phyloP scores from a whole-genome alignment of 2,797 vertebrate genomes.

The Neosilurus hyrtlii region DNA sequence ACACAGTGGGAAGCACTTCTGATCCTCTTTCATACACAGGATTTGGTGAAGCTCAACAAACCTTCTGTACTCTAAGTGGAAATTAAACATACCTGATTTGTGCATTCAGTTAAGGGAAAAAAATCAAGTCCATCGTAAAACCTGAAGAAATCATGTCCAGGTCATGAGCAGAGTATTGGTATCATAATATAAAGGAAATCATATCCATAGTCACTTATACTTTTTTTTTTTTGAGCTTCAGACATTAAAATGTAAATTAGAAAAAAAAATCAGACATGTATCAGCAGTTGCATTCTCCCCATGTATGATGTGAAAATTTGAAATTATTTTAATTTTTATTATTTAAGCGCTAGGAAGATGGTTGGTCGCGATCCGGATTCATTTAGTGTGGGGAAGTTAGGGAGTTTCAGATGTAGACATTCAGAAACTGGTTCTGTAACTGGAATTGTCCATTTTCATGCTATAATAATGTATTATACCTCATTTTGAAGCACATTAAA shows the following conservation, averaged over 20 bases:
- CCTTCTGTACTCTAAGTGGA: background rate
- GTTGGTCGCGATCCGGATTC: too few species aligned
- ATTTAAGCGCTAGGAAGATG: too few species aligned
- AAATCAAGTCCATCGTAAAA: background rate
- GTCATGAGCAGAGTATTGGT: background rate
- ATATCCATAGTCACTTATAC: too few species aligned
- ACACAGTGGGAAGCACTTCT: conserved; percentile 64
- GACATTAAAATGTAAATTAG: background rate
- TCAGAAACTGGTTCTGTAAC: too few species aligned
- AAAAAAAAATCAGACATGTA: background rate
- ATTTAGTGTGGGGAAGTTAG: too few species aligned
- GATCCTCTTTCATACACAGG: conserved; percentile 64
- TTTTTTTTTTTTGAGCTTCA: background rate
- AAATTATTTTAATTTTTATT: background rate
- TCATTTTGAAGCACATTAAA: too few species aligned
- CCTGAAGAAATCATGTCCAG: background rate
- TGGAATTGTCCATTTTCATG: too few species aligned
- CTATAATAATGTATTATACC: too few species aligned
- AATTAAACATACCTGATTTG: background rate
- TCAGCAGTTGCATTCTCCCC: too few species aligned
- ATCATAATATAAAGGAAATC: background rate
- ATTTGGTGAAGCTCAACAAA: conserved; percentile 25
- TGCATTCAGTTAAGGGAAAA: background rate
- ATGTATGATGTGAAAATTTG: background rate
- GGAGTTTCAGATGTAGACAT: too few species aligned